Percentiles rank a stretch among this genome's conserved stretches.
Conservation (phyloP, 2,888 invertebrate species). For the Himalopsyche kuldschensis region DNA sequence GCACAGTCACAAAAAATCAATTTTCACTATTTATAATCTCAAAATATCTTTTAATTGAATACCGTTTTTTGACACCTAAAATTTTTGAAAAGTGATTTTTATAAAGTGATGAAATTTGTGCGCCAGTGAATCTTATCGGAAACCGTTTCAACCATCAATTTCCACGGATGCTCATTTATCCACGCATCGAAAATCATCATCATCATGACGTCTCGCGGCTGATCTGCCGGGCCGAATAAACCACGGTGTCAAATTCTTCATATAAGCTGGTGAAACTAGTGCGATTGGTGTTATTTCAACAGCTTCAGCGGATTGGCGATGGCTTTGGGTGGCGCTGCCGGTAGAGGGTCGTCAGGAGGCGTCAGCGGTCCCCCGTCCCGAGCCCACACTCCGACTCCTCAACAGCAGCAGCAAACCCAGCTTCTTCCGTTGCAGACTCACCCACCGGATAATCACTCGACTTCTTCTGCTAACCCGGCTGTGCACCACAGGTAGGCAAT, state of each 20-base stretch:
- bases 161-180: not conserved
- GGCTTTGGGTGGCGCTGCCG: slow-evolving; percentile 50
- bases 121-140: not conserved
- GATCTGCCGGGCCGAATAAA: not conserved
- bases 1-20: not conserved
- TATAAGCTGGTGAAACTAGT: not conserved
- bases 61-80: too few relatives aligned
- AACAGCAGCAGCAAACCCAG: slow-evolving; percentile 38
- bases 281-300: slow-evolving; percentile 46
- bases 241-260: not conserved
- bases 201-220: not conserved
- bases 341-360: slow-evolving; percentile 27
- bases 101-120: not conserved
- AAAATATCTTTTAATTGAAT: too few relatives aligned
- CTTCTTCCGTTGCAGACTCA: slow-evolving; percentile 45
- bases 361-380: slow-evolving; percentile 50
- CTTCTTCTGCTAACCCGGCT: slow-evolving; percentile 55
- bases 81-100: too few relatives aligned
- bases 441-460: slow-evolving; percentile 50
- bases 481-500: slow-evolving; percentile 57
- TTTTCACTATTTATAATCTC: too few relatives aligned
- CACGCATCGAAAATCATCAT: not conserved
- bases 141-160: not conserved
- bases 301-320: slow-evolving; percentile 62
- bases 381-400: slow-evolving; percentile 52